Evolutionary conservation across 2,888 invertebrate genomes (phyloP).

Genomic region (Limulus polyphemus): DNA sequence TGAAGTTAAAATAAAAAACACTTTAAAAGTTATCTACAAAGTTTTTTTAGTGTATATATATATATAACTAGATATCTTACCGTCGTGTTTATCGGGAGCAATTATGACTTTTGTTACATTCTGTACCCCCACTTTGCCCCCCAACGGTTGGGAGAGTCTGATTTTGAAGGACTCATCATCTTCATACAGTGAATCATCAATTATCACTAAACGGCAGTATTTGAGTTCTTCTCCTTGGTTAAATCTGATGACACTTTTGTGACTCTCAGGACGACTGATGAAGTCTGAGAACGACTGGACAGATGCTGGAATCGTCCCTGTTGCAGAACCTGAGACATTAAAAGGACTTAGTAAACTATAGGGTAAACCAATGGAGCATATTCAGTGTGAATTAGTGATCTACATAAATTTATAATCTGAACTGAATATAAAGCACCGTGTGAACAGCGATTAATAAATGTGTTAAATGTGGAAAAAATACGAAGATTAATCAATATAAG

Average conservation of each 20-base stretch:
- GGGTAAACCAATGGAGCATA: not conserved
- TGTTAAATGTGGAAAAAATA: no score
- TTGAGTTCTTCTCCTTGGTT: conserved; percentile 30
- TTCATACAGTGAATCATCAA: conserved; percentile 37
- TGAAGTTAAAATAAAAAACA: no score
- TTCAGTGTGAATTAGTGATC: no score
- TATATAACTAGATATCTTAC: conserved; percentile 25
- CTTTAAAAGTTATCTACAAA: no score
- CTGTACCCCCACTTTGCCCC: conserved; percentile 29
- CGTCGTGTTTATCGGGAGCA: conserved; percentile 33
- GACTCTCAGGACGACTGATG: conserved; percentile 32
- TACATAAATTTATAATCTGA: no score
- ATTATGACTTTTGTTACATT: conserved; percentile 31
- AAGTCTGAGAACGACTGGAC: conserved; percentile 36
- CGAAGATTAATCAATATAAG: no score
- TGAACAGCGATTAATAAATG: no score
- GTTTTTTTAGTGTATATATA: no score
- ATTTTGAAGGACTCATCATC: conserved; percentile 34
- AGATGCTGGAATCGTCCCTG: conserved; percentile 31
- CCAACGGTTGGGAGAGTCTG: conserved; percentile 31
- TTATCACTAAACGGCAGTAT: conserved; percentile 33
- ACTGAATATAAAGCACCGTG: no score
- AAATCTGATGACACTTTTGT: conserved; percentile 32
- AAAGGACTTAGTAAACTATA: not conserved
- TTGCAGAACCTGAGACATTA: conserved; percentile 31